Base-by-base conservation (phyloP, 2,888 invertebrate species). In the Hipparchia semele region DNA sequence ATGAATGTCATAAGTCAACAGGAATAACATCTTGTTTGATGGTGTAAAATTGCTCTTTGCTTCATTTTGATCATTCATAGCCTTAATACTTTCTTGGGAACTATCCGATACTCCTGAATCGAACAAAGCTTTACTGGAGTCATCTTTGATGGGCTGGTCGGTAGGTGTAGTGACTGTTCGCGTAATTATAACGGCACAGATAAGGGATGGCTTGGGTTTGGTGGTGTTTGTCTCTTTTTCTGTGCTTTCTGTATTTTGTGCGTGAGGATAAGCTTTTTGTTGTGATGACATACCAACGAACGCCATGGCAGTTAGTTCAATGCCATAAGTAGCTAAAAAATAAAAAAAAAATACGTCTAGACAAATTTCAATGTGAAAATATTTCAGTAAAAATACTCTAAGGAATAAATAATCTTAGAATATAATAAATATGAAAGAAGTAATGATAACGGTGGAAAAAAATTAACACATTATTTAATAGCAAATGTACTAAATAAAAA, bases 1-100 rank as follows among this genome's bases (percentile, higher is more conserved):
- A 83, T 96, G 95, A 90, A 96, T 96, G 81, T 96, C 96, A 77
- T 96, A 96, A 0, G 96, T 95, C 23, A 96, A 93, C 65, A 96
- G 89, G 84, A 96, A 96, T 68, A 95, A 85, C 90, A 93, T 91
- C 86, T 90, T 92, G 76, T 90, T 90, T 70, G 87, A 83, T 1
- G 84, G 81, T 7, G 86, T 80, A 54, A 88, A 77, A 77, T 91
- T 92, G 81, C 92, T 95, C 74, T 95, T 95, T 0, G 96, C 96
- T 87, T 96, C 95, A 83, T 96, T 96, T 73, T 97, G 96, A 83
- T 96, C 96, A 85, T 97, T 97, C 95, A 97, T 96, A 12, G 96
- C 96, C 80, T 96, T 96, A 8, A 97, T 96, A 72, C 85, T 90
- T 77, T 92, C 92, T 76, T 86, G 84, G 23, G 89, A 83, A 72